Percentiles rank a stretch among this genome's conserved stretches.
Conservation (phyloP, 1,140 invertebrate genomes). For the Megathymus violae region DNA sequence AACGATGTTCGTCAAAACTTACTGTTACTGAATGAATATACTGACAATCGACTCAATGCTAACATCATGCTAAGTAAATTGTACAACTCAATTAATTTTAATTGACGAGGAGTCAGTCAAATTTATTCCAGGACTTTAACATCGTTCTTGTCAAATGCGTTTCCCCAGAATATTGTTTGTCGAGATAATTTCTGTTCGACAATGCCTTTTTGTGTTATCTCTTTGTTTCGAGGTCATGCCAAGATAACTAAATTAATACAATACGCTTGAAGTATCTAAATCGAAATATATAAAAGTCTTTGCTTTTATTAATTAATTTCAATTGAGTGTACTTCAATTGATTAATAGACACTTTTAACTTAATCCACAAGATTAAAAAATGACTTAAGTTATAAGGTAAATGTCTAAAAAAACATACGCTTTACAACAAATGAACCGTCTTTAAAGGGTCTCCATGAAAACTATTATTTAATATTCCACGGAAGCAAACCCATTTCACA, state of each 20-base stretch:
- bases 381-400: no score
- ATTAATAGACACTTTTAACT: no score
- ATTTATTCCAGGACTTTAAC: background rate
- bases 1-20: background rate
- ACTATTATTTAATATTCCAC: no score
- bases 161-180: background rate
- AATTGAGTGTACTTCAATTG: no score
- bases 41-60: background rate
- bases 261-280: no score
- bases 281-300: no score
- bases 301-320: no score
- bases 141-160: background rate
- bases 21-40: background rate
- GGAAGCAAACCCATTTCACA: no score
- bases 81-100: constrained; percentile 2
- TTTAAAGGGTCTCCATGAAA: no score
- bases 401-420: no score
- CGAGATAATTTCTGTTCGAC: constrained; percentile 2
- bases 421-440: no score
- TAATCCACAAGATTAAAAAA: no score
- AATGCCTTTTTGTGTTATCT: background rate
- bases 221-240: background rate
- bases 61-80: constrained; percentile 2
- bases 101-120: constrained; percentile 2
- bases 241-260: constrained; percentile 1